Evolutionary conservation across 2,888 invertebrate genomes (phyloP).

Genomic region (Myopa tessellatipennis): DNA sequence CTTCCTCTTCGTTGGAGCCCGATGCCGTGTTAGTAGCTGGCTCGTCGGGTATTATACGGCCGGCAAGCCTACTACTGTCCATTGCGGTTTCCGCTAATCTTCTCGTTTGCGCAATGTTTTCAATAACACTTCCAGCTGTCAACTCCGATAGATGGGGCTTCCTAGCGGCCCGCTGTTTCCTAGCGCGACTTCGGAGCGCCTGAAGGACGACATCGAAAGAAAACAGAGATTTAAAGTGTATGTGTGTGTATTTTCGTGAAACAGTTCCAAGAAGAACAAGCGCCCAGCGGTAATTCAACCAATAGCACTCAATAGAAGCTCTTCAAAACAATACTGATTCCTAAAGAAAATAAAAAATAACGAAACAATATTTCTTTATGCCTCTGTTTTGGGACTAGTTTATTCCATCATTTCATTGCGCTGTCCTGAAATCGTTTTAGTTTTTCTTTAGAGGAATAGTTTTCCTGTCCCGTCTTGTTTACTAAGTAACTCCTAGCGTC

Average conservation of each 20-base stretch:
- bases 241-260: no score
- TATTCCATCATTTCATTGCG: no score
- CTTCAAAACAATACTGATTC: neutral
- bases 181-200: constrained; percentile 87
- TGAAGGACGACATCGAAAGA: constrained; percentile 62
- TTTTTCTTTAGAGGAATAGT: no score
- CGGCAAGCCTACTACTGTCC: constrained; percentile 68
- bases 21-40: constrained; percentile 90
- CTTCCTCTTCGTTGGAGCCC: constrained; percentile 88
- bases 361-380: no score
- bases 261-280: no score
- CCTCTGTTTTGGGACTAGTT: no score
- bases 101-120: constrained; percentile 86
- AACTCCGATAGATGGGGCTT: constrained; percentile 81
- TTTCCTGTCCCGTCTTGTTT: no score
- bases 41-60: constrained; percentile 75
- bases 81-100: constrained; percentile 84
- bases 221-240: no score
- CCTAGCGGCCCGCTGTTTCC: constrained; percentile 83
- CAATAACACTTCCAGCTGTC: constrained; percentile 85
- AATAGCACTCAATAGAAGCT: neutral
- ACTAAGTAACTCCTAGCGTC: no score
- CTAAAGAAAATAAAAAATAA: no score
- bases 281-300: neutral
- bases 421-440: no score